Percentiles rank a stretch among this genome's conserved stretches.
Conservation (phyloP, 2,888 invertebrate genomes). For the Branchipolynoe longqiensis region DNA sequence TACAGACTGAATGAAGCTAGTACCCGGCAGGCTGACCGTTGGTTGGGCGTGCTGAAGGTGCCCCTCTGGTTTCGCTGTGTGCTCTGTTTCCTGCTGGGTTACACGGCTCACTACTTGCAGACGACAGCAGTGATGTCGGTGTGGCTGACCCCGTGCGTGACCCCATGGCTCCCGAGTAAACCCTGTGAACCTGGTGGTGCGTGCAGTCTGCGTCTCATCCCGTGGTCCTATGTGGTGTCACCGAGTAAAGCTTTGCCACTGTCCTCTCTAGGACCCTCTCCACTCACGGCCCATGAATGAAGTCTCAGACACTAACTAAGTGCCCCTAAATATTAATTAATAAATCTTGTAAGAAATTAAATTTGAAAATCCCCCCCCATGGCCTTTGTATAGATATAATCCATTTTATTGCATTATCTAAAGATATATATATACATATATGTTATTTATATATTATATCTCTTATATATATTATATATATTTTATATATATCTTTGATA, state of each 20-base stretch:
- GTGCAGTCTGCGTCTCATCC: neutral
- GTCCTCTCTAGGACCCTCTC: constrained; percentile 3
- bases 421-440: neutral
- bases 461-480: too few species aligned
- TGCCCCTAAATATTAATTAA: too few species aligned
- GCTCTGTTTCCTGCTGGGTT: too few species aligned
- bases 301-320: too few species aligned
- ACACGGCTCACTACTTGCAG: neutral
- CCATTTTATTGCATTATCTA: neutral
- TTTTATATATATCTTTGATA: too few species aligned
- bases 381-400: neutral
- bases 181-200: constrained; percentile 31
- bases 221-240: constrained; percentile 34
- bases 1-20: too few species aligned
- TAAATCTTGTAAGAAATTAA: too few species aligned
- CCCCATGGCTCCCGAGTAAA: neutral
- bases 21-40: too few species aligned
- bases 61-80: too few species aligned
- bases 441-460: too few species aligned
- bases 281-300: neutral
- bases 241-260: constrained; percentile 17
- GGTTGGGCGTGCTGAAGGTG: too few species aligned
- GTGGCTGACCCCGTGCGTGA: neutral
- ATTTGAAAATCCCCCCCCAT: too few species aligned
- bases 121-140: neutral